These are phyloP conservation scores for Eulemur mongoz DNA, from an alignment of 2,797 vertebrate species.

Conservation along the genomic window DNA sequence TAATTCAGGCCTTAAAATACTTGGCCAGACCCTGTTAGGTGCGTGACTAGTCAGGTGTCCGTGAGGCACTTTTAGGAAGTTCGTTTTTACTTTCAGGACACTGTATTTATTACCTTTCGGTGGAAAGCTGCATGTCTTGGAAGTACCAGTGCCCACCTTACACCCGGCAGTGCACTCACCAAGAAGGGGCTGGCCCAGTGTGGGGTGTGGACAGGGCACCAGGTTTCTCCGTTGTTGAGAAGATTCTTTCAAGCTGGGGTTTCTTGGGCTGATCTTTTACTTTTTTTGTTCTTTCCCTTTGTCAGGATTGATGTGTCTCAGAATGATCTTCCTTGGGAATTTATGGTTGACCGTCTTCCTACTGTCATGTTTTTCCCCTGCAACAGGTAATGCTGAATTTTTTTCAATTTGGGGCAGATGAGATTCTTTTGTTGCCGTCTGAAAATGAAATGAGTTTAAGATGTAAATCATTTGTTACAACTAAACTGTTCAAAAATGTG, in stretches of 20 bases:
- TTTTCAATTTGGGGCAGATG: conserved; percentile 3
- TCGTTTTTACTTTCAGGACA: neutral
- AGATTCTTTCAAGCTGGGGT: neutral
- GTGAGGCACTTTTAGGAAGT: neutral
- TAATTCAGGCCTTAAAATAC: neutral
- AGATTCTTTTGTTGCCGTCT: conserved; percentile 29
- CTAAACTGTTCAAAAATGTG: neutral
- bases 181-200: neutral
- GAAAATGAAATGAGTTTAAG: conserved; percentile 34
- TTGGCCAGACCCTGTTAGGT: neutral
- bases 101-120: neutral
- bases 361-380: conserved; percentile 94
- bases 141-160: neutral
- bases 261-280: neutral
- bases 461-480: neutral
- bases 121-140: neutral
- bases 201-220: neutral
- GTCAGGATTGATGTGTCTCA: conserved; percentile 93
- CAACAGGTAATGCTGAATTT: conserved; percentile 88
- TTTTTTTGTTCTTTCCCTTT: conserved; percentile 31
- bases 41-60: neutral
- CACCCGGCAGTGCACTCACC: accelerated
- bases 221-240: neutral
- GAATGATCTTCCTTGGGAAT: conserved; percentile 99
- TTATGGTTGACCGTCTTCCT: conserved; percentile 96